A percentile compares a stretch with the other conserved stretches of the same genome.
These are phyloP conservation scores for Cyanoderma ruficeps DNA, from an alignment of 2,113 vertebrate genomes.

Conservation along the genomic window DNA sequence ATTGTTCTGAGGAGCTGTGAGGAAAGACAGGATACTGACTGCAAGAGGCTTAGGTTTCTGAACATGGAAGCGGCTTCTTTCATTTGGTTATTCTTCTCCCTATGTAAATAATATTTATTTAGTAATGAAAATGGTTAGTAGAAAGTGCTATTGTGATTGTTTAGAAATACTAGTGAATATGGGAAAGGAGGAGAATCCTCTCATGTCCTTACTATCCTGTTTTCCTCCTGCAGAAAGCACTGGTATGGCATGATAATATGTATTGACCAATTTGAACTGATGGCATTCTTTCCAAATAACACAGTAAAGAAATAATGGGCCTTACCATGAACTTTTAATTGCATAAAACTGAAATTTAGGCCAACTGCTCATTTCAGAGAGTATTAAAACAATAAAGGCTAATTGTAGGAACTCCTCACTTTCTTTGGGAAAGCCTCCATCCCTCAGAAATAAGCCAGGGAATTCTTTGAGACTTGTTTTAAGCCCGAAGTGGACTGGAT, in stretches of 20 bases:
- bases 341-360: background rate
- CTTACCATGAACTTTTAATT: background rate
- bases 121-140: background rate
- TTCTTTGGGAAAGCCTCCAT: background rate
- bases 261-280: background rate
- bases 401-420: background rate
- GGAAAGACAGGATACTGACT: background rate
- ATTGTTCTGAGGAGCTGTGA: background rate
- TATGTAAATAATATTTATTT: background rate
- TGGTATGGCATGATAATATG: background rate
- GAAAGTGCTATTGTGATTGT: background rate
- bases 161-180: background rate
- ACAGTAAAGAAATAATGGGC: background rate
- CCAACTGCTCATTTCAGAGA: background rate
- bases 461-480: background rate
- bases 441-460: background rate
- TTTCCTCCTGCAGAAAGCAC: background rate
- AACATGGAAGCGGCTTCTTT: background rate
- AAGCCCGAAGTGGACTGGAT: background rate
- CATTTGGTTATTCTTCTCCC: background rate
- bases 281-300: background rate
- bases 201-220: background rate
- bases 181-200: background rate
- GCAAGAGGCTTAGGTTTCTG: background rate
- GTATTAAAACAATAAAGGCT: background rate